phyloP scores from a whole-genome alignment of 2,888 invertebrate species.

The Microchrysa polita region DNA sequence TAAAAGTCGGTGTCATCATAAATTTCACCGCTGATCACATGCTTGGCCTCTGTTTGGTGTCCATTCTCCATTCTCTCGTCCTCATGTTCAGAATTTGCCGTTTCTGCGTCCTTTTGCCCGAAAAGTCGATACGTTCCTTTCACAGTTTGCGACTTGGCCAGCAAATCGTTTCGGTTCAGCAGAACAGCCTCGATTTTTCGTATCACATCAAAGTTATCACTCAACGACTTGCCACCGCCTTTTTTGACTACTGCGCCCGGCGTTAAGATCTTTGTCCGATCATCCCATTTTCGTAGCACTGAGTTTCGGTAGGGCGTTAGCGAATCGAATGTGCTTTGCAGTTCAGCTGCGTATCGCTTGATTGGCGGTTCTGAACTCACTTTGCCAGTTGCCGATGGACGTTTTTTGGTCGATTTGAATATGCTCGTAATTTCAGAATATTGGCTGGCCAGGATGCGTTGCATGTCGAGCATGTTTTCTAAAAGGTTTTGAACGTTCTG shows the following conservation, averaged over 20 bases:
- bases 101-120: conserved; percentile 55
- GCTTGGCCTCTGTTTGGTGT: conserved; percentile 64
- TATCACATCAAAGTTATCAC: conserved; percentile 66
- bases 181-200: conserved; percentile 87
- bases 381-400: conserved; percentile 48
- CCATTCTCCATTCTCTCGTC: conserved; percentile 56
- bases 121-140: conserved; percentile 77
- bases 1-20: conserved; percentile 99
- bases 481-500: conserved; percentile 70
- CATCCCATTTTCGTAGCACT: conserved; percentile 94
- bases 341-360: conserved; percentile 64
- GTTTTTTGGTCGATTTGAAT: conserved; percentile 59
- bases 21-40: conserved; percentile 80
- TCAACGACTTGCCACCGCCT: conserved; percentile 62
- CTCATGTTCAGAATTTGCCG: conserved; percentile 55
- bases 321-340: conserved; percentile 69
- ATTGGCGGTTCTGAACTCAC: conserved; percentile 19
- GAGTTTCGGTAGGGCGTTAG: conserved; percentile 78
- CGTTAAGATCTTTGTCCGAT: conserved; percentile 82
- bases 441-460: conserved; percentile 69
- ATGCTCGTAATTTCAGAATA: conserved; percentile 75
- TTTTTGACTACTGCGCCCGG: conserved; percentile 70
- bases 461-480: conserved; percentile 71
- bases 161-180: conserved; percentile 77
- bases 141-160: conserved; percentile 82